phyloP scores from a whole-genome alignment of 2,113 vertebrate genomes.

The Dicerorhinus sumatrensis region DNA sequence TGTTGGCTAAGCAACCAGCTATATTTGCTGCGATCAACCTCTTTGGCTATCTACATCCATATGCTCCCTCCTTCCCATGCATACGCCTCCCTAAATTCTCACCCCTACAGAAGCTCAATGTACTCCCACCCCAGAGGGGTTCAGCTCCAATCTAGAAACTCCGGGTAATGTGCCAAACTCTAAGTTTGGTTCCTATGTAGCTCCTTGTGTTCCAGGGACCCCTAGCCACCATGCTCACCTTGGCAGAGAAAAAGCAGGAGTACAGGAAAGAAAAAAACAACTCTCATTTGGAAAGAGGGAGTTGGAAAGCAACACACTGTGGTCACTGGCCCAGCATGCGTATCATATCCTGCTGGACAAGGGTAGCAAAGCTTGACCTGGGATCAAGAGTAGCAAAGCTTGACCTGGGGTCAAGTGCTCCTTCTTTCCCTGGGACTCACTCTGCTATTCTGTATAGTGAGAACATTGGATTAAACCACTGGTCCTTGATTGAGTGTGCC shows the following conservation, averaged over 20 bases:
- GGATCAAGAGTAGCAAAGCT: not conserved
- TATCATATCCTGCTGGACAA: not conserved
- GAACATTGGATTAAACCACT: not conserved
- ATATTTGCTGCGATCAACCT: not conserved
- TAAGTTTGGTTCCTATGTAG: not conserved
- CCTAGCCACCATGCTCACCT: not conserved
- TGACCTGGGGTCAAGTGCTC: not conserved
- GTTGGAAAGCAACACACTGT: not conserved
- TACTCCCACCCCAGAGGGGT: not conserved
- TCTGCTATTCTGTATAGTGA: not conserved
- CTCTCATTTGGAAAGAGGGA: not conserved
- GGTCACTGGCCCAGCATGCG: not conserved
- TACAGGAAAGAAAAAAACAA: not conserved
- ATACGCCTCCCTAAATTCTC: not conserved
- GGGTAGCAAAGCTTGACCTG: not conserved
- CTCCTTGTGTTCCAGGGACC: not conserved
- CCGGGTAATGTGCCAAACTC: not conserved
- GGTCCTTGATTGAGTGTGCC: not conserved
- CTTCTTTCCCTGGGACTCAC: not conserved
- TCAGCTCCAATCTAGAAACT: not conserved
- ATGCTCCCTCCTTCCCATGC: not conserved
- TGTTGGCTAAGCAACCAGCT: not conserved
- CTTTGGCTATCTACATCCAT: not conserved
- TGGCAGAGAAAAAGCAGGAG: not conserved
- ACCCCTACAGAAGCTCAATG: not conserved